A percentile compares a stretch with the other conserved stretches of the same genome.
Evolutionary conservation across 1,140 invertebrate species (phyloP).

Genomic region (Euschistus heros): DNA sequence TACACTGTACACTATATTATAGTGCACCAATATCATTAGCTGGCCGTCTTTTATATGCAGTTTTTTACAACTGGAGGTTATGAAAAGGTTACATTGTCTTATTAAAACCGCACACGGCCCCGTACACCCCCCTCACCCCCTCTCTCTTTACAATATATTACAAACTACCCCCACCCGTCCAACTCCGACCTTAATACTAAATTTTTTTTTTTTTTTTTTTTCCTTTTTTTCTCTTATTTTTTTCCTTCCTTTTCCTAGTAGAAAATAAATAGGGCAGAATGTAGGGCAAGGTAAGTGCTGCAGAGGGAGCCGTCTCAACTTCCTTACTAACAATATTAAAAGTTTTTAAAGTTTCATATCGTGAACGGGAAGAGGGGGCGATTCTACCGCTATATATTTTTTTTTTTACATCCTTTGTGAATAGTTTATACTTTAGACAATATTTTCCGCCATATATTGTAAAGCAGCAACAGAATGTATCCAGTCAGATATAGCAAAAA

Average conservation of each 20-base stretch:
- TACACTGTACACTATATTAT: no score
- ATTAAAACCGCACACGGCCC: conserved; percentile 18
- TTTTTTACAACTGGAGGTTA: conserved; percentile 21
- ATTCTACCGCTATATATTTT: no score
- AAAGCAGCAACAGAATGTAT: no score
- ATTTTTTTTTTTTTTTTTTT: conserved; percentile 6
- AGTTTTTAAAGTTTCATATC: no score
- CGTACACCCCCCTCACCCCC: neutral
- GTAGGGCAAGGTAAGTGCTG: conserved; percentile 1
- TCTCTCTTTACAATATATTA: conserved; percentile 19
- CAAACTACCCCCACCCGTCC: neutral
- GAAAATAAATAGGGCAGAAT: neutral
- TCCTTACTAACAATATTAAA: no score
- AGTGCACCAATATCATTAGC: conserved; percentile 25
- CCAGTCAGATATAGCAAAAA: no score
- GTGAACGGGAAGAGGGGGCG: no score
- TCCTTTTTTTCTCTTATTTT: no score
- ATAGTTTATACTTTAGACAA: no score
- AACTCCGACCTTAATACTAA: neutral
- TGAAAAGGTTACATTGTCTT: conserved; percentile 26
- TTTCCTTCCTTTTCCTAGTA: no score
- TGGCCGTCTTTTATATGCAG: conserved; percentile 25
- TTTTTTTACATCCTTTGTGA: no score
- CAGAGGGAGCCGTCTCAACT: neutral
- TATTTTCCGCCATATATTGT: no score